Percentiles rank a stretch among this genome's conserved stretches.
Evolutionary conservation across 2,888 invertebrate species (phyloP).

Genomic region (Calameuta pallipes): DNA sequence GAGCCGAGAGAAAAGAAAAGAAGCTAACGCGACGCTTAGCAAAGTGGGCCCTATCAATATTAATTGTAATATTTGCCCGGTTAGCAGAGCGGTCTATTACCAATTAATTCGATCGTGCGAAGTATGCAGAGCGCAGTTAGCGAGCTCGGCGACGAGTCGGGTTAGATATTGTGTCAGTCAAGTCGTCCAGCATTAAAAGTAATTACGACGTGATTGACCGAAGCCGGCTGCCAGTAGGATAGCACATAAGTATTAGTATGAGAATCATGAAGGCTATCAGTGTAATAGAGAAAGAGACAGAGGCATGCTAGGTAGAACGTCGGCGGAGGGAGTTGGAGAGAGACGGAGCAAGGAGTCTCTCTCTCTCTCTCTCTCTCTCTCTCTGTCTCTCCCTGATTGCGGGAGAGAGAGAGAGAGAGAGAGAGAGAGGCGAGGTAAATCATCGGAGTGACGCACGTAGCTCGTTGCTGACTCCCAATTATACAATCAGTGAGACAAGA

Average conservation of each 20-base stretch:
- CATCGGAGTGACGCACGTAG: slow-evolving; percentile 65
- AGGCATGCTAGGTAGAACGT: neutral
- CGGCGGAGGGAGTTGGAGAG: neutral
- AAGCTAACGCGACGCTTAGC: slow-evolving; percentile 16
- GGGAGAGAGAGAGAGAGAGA: slow-evolving; percentile 27
- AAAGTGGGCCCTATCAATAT: slow-evolving; percentile 61
- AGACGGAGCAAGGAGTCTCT: neutral
- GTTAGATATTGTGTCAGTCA: slow-evolving; percentile 65
- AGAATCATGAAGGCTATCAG: neutral
- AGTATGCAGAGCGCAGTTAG: slow-evolving; percentile 60
- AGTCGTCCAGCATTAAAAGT: slow-evolving; percentile 65
- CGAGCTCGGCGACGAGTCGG: slow-evolving; percentile 42
- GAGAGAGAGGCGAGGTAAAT: slow-evolving; percentile 52
- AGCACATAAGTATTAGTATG: slow-evolving; percentile 28
- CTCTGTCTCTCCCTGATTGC: too few relatives aligned
- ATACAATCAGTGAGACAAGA: slow-evolving; percentile 59
- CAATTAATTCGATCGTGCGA: slow-evolving; percentile 65
- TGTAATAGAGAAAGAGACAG: neutral
- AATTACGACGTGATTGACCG: slow-evolving; percentile 66
- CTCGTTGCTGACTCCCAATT: slow-evolving; percentile 65
- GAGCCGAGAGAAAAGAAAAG: neutral
- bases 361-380: too few relatives aligned
- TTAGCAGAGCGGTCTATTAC: slow-evolving; percentile 59
- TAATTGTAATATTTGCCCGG: slow-evolving; percentile 58
- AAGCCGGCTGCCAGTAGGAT: slow-evolving; percentile 55